Conservation (phyloP, 64 coral and sea anemone species). For the Platygyra sinensis region DNA sequence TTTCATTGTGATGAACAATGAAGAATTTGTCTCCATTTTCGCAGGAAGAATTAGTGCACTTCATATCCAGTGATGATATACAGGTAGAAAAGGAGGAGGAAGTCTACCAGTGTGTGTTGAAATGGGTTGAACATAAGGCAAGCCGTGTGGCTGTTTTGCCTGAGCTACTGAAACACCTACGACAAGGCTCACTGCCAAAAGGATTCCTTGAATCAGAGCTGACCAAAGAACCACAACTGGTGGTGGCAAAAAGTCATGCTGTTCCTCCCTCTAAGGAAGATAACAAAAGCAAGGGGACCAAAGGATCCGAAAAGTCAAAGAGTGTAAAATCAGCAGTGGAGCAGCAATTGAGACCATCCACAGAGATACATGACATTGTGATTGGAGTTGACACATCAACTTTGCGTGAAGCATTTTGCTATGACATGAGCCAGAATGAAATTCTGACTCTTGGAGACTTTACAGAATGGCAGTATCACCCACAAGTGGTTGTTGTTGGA, state of each 20-base stretch:
- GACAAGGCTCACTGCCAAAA: conserved; percentile 27
- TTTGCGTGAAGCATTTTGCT: conserved; percentile 53
- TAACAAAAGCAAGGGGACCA: neutral
- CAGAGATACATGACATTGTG: conserved; percentile 50
- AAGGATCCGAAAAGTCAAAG: conserved; percentile 12
- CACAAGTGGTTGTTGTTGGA: conserved; percentile 24
- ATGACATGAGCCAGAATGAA: conserved; percentile 45
- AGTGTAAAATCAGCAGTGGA: neutral
- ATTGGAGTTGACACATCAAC: conserved; percentile 45
- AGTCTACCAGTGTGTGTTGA: conserved; percentile 63
- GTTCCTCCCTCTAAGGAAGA: conserved; percentile 2
- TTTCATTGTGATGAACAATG: conserved; percentile 24
- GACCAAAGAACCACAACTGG: conserved; percentile 44
- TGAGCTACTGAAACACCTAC: conserved; percentile 31
- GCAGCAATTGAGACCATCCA: conserved; percentile 28
- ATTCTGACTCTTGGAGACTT: conserved; percentile 21
- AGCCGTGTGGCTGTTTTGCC: conserved; percentile 23
- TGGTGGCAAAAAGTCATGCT: neutral
- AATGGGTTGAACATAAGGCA: conserved; percentile 60
- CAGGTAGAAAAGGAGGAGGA: conserved; percentile 65
- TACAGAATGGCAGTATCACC: neutral
- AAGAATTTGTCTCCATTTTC: conserved; percentile 70
- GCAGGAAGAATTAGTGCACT: neutral
- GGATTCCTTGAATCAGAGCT: conserved; percentile 35
- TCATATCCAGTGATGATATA: conserved; percentile 62